Evolutionary conservation across 2,888 invertebrate species (phyloP).

Genomic region (Caenorhabditis plicata): DNA sequence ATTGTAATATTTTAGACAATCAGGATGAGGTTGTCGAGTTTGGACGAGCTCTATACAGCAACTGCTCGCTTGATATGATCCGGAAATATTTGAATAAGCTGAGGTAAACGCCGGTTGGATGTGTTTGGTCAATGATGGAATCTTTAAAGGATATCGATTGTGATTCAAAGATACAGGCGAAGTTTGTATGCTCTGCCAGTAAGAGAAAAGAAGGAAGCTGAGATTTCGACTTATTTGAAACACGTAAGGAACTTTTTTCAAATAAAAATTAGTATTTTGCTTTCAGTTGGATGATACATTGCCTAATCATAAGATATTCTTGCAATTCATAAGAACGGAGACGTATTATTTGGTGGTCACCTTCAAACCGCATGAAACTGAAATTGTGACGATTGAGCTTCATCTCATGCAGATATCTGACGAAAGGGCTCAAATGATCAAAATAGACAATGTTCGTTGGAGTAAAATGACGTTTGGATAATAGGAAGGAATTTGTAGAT

Average conservation of each 20-base stretch:
- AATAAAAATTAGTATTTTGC: neutral
- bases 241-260: constrained; percentile 9
- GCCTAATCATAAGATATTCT: constrained; percentile 36
- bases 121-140: neutral
- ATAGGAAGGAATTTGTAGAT: constrained; percentile 20
- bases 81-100: constrained; percentile 24
- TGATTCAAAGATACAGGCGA: constrained; percentile 54
- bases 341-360: constrained; percentile 41
- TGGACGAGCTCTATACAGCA: constrained; percentile 40
- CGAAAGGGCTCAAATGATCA: constrained; percentile 22
- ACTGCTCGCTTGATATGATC: constrained; percentile 18
- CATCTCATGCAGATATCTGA: constrained; percentile 24
- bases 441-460: constrained; percentile 23
- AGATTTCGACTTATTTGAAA: constrained; percentile 31
- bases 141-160: constrained; percentile 39
- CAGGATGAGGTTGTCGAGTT: constrained; percentile 31
- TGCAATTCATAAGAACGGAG: constrained; percentile 50
- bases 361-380: constrained; percentile 23
- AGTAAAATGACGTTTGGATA: neutral
- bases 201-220: constrained; percentile 20
- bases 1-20: constrained; percentile 15
- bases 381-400: constrained; percentile 23
- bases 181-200: constrained; percentile 51
- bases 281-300: constrained; percentile 11
- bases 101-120: neutral